Evolutionary conservation across 2,113 vertebrate species (phyloP).

Genomic region (Mus pahari): DNA sequence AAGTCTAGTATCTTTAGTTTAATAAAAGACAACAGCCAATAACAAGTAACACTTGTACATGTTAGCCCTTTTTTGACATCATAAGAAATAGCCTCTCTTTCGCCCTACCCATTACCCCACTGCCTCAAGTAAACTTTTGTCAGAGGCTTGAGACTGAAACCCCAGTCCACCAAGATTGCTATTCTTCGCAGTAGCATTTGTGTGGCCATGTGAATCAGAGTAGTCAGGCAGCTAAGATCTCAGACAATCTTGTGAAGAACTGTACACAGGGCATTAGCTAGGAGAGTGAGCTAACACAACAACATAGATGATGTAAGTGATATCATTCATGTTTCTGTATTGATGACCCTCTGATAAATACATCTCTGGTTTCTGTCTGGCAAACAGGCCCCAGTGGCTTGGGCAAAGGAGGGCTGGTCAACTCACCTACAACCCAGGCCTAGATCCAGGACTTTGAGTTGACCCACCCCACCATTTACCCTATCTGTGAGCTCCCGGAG

Average conservation of each 20-base stretch:
- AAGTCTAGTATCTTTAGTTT: not conserved
- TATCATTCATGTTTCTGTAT: not conserved
- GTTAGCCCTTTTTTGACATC: not conserved
- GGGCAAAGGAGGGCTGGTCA: not conserved
- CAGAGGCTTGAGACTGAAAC: not conserved
- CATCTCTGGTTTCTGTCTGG: not conserved
- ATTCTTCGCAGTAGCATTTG: conserved; percentile 23
- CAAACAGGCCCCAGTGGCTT: too few relatives aligned
- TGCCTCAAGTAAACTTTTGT: not conserved
- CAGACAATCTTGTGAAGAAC: not conserved
- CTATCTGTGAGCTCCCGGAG: not conserved
- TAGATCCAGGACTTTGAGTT: not conserved
- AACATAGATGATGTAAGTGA: not conserved
- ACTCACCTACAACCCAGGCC: not conserved
- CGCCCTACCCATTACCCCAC: not conserved
- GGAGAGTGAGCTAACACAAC: not conserved
- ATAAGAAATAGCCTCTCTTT: not conserved
- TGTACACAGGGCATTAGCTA: conserved; percentile 16
- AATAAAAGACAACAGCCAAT: not conserved
- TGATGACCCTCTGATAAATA: not conserved
- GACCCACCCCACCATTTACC: not conserved
- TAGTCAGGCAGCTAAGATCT: not conserved
- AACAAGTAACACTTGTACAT: not conserved
- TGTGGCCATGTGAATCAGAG: not conserved
- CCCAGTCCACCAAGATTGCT: not conserved